Conservation (phyloP, 1,140 invertebrate species). For the Rhynchophorus ferrugineus region DNA sequence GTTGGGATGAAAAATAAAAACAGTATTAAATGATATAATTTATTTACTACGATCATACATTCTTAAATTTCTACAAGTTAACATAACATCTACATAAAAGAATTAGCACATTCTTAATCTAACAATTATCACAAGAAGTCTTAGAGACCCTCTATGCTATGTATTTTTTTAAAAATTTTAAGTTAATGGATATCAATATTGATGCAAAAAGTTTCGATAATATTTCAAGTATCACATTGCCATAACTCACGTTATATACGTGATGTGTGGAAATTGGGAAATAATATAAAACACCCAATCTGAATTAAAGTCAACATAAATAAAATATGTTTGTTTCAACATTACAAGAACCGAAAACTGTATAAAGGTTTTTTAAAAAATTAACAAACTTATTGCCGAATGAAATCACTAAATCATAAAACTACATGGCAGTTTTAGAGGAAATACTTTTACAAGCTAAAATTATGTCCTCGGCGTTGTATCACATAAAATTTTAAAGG, state of each 20-base stretch:
- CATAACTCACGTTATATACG: not conserved
- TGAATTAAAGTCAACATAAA: no score
- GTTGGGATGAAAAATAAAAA: not conserved
- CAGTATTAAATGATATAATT: not conserved
- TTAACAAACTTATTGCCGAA: no score
- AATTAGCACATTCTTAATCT: not conserved
- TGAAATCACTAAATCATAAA: not conserved
- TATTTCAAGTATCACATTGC: not conserved
- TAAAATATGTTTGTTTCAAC: no score
- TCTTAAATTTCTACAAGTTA: not conserved
- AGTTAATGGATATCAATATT: no score
- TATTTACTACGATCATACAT: not conserved
- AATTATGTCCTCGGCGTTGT: slow-evolving; percentile 6
- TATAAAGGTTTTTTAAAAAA: no score
- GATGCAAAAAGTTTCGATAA: no score
- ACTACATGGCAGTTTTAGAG: slow-evolving; percentile 18
- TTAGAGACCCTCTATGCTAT: no score
- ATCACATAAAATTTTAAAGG: slow-evolving; percentile 12
- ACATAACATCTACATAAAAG: not conserved
- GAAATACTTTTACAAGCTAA: slow-evolving; percentile 1
- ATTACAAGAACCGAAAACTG: no score
- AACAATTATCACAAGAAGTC: not conserved
- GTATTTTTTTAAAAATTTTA: no score
- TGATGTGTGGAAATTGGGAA: not conserved
- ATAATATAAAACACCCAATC: no score